phyloP scores from a whole-genome alignment of 2,113 vertebrate species.

The Junco hyemalis region DNA sequence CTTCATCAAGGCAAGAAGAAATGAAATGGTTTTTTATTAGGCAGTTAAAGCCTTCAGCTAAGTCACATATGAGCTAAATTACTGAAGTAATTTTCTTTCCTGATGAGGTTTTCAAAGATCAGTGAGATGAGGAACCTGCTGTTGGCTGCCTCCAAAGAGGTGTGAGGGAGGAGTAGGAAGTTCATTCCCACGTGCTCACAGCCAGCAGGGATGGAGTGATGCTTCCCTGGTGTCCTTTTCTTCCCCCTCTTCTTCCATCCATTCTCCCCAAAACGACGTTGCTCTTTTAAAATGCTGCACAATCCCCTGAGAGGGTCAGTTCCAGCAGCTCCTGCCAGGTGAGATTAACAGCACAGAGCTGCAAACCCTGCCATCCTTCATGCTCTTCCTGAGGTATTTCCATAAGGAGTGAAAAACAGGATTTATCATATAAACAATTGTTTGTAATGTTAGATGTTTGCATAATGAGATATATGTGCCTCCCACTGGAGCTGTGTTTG shows the following conservation, averaged over 20 bases:
- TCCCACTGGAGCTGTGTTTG: neutral
- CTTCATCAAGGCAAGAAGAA: neutral
- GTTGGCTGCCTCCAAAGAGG: neutral
- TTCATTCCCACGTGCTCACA: fast-evolving
- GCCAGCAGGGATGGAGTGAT: fast-evolving
- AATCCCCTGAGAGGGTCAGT: neutral
- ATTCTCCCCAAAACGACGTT: neutral
- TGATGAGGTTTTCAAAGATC: neutral
- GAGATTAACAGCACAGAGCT: neutral
- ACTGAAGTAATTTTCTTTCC: neutral
- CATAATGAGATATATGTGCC: no score
- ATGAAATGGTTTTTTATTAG: neutral
- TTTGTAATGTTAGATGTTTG: neutral
- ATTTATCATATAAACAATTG: neutral
- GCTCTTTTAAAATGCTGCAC: neutral
- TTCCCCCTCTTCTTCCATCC: neutral
- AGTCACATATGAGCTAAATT: neutral
- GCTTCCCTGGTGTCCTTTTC: neutral
- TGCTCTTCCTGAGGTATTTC: neutral
- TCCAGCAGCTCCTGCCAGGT: neutral
- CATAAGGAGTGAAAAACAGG: neutral
- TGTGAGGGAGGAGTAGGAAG: neutral
- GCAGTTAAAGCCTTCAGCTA: neutral
- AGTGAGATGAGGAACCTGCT: neutral
- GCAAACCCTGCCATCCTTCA: neutral